phyloP scores from a whole-genome alignment of 2,888 invertebrate species.

The Urechis unicinctus region DNA sequence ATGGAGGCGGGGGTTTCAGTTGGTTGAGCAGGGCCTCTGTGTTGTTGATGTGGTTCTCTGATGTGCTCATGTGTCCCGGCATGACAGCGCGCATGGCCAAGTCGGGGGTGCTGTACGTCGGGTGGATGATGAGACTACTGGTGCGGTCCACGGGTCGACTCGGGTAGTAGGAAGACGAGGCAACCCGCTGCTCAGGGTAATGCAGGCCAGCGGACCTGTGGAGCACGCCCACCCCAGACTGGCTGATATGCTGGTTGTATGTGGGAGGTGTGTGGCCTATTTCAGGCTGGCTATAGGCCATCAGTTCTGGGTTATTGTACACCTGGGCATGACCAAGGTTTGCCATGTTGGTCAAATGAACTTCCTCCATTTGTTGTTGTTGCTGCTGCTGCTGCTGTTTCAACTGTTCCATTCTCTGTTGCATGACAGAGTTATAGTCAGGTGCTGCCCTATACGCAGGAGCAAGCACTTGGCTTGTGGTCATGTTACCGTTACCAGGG shows the following conservation, averaged over 20 bases:
- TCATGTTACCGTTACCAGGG: too few relatives aligned
- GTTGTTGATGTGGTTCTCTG: constrained; percentile 20
- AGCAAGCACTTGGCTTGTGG: not conserved
- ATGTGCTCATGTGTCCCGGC: constrained; percentile 26
- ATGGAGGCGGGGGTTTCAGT: constrained; percentile 74
- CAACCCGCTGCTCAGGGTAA: not conserved
- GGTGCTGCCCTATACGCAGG: constrained; percentile 70
- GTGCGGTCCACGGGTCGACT: constrained; percentile 26
- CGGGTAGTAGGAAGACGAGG: constrained; percentile 5
- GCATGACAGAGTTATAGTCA: constrained; percentile 67
- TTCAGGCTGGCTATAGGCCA: constrained; percentile 33
- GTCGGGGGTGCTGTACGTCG: constrained; percentile 49
- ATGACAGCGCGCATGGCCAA: constrained; percentile 35
- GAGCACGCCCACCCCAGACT: not conserved
- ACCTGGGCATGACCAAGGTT: not conserved
- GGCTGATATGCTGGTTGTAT: not conserved
- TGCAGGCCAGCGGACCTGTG: not conserved
- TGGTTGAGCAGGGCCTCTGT: constrained; percentile 58
- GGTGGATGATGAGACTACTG: constrained; percentile 39
- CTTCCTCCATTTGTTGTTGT: not conserved
- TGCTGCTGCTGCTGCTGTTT: constrained; percentile 9
- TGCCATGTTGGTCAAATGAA: not conserved
- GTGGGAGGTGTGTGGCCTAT: constrained; percentile 29
- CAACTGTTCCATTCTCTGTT: constrained; percentile 13
- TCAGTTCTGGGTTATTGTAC: constrained; percentile 20